Percentiles rank a stretch among this genome's conserved stretches.
phyloP scores from a whole-genome alignment of 2,113 vertebrate genomes.

The Centropus unirufus region DNA sequence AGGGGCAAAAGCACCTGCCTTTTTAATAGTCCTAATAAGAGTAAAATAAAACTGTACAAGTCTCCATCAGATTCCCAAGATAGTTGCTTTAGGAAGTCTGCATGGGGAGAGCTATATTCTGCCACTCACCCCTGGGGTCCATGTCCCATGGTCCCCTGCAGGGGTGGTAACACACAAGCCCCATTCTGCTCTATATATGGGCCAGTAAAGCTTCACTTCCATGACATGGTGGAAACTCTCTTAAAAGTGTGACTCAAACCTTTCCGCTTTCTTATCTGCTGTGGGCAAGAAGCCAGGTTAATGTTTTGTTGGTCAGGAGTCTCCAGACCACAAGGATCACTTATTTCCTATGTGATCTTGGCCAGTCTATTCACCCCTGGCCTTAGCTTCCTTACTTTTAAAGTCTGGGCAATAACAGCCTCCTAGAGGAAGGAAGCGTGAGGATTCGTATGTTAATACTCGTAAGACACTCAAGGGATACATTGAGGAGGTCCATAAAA shows the following conservation, averaged over 20 bases:
- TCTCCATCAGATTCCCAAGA: not conserved
- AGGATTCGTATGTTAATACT: constrained; percentile 19
- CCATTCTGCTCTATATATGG: not conserved
- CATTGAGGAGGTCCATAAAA: constrained; percentile 32
- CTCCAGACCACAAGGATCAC: constrained; percentile 19
- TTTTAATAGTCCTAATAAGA: not conserved
- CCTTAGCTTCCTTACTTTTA: constrained; percentile 22
- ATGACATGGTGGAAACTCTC: not conserved
- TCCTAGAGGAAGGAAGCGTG: constrained; percentile 37
- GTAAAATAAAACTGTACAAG: not conserved
- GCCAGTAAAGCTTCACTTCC: not conserved
- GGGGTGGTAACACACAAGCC: not conserved
- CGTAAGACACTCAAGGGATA: constrained; percentile 14
- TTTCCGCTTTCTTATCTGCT: not conserved
- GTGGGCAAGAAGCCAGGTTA: not conserved
- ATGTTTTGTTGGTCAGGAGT: not conserved
- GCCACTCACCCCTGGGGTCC: fast-evolving
- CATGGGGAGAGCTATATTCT: not conserved
- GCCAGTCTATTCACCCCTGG: not conserved
- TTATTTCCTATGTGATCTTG: not conserved
- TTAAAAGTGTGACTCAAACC: not conserved
- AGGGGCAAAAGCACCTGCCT: not conserved
- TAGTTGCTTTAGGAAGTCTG: not conserved
- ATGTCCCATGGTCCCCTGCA: not conserved
- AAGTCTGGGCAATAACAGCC: constrained; percentile 14